Base-by-base conservation (phyloP, 2,888 invertebrate species). In the Hydrotaea cyrtoneurina region DNA sequence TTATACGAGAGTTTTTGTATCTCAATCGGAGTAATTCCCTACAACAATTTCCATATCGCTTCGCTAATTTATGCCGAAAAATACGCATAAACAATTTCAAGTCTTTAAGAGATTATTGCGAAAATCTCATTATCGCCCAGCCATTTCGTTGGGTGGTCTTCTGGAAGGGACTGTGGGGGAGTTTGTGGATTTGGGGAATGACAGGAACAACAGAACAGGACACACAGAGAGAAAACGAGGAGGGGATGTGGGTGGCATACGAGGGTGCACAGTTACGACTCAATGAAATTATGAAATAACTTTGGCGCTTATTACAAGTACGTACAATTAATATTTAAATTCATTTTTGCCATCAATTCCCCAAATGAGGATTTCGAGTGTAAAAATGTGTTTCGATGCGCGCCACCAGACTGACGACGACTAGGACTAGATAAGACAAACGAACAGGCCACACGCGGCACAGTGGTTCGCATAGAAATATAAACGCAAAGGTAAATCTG, bases 301-400 rank as follows among this genome's bases (percentile, higher is more conserved):
- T 46, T 69, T 69, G 1, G 69, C 46, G 46, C 46, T 69, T 69
- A 69, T 69, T 46, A 69, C 46, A 69, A 69, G 46, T 43, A 43
- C 69, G 43, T 10, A 69, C 69, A 69, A 69, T 69, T 69, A 69
- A 46, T 46, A 69, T 46, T 69, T 43, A 46, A 69, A 69, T 69
- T 69, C 69, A 7, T 69, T 69, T 69, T n/a, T 46, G 69, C 23
- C 43, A 69, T 43, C 69, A 69, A 69, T 46, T 43, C 15, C 23
- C 21, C 21, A 46, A 69, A 69, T 46, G 43, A 69, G 23, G 23
- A 69, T 46, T 66, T 46, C 21, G 4, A 46, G 69, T 15, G n/a
- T 46, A 69, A 69, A 69, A 69, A 69, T 55, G 26, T 59, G 26
- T 59, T 23, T 13, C 26, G 21, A 2, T 55, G 7, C 21, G 7